Conservation (phyloP, 2,797 vertebrate genomes). For the Echiichthys vipera region DNA sequence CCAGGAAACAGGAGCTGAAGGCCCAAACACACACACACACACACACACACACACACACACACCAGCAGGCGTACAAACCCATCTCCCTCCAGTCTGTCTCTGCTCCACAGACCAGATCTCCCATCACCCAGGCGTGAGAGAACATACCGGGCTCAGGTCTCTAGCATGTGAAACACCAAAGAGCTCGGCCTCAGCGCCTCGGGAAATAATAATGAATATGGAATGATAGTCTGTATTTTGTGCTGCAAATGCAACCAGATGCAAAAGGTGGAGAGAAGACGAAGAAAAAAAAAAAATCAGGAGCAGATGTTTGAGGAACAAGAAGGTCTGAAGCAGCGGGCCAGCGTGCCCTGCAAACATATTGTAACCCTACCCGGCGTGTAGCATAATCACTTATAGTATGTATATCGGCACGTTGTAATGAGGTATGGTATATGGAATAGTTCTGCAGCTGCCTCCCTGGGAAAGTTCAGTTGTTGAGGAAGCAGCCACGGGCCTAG, state of each 20-base stretch:
- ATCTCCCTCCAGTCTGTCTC: conserved; percentile 32
- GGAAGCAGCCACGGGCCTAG: conserved; percentile 59
- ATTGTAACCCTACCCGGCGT: conserved; percentile 72
- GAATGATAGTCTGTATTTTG: conserved; percentile 92
- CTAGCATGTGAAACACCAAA: conserved; percentile 78
- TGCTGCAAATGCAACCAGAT: conserved; percentile 96
- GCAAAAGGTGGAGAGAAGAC: conserved; percentile 81
- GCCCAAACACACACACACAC: conserved; percentile 58
- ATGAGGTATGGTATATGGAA: conserved; percentile 69
- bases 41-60: conserved; percentile 32
- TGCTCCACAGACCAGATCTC: conserved; percentile 31
- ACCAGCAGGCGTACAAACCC: conserved; percentile 22
- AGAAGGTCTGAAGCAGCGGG: conserved; percentile 48
- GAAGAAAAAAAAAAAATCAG: conserved; percentile 87
- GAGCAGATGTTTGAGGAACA: conserved; percentile 89
- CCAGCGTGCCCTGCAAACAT: conserved; percentile 84
- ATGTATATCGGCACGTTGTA: conserved; percentile 69
- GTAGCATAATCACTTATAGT: conserved; percentile 73
- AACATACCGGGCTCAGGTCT: conserved; percentile 85
- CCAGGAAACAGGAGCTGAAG: conserved; percentile 91
- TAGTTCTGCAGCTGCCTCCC: conserved; percentile 70
- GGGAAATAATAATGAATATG: conserved; percentile 97
- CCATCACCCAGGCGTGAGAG: conserved; percentile 84
- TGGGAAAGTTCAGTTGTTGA: conserved; percentile 61
- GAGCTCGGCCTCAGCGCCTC: conserved; percentile 85